Evolutionary conservation across 2,113 vertebrate genomes (phyloP), one percentile per base, ranked within the genome.

Genomic region (Pangasianodon hypophthalmus): DNA sequence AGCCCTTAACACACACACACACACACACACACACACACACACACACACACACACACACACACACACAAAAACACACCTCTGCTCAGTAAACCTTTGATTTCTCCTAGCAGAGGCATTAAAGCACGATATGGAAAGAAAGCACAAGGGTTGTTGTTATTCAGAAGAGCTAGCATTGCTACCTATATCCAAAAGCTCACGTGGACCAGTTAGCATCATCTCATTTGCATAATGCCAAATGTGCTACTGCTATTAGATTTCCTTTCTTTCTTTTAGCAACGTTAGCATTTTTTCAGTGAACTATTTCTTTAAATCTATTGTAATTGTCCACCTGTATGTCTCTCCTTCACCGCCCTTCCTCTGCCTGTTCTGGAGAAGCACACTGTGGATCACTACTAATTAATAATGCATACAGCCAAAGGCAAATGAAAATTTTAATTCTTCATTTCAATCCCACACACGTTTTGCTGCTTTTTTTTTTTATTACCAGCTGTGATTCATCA

Each of bases 341-440:
- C 16, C 29, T 52, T 58, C 58, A 29, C 37, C 3, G 0, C 29
- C 73, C 67, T 85, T 48, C 29, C 62, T 90, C 64, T 86, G 81
- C 21, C 48, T 86, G 69, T 67, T 75, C 67, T 86, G 54, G 44
- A 84, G 71, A 86, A 67, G 81, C 84, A 54, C 69, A 48, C 77
- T 37, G 21, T 85, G 87, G 91, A 85, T 91, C 86, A 84, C 46
- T 88, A 87, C 92, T 93, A 93, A 94, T 95, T 95, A 95, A 96
- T 95, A 95, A 95, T 95, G 90, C 94, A 95, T 94, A 89, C 88
- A 93, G 93, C 95, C 93, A 92, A 91, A 91, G 94, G 95, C 95
- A 93, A 94, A 94, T 91, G 93, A 41, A 93, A 94, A 95, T 93
- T 94, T 92, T 92, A 93, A 95, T 94, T 94, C 92, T 90, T 90